Conservation (phyloP, 2,113 vertebrate genomes). For the Podocnemis expansa region DNA sequence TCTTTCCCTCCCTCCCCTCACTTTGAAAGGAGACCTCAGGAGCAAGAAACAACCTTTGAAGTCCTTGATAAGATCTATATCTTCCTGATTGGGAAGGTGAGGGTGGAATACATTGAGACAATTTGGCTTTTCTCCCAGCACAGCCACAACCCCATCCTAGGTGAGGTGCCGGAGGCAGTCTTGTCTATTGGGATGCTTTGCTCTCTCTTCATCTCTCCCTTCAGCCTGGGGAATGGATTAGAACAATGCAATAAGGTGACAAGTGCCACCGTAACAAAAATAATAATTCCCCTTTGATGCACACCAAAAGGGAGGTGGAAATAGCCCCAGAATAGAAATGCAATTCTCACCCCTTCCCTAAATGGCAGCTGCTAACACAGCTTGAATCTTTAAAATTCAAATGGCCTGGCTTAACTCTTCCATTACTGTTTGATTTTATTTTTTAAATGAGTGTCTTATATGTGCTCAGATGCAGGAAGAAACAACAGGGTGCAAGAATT, state of each 20-base stretch:
- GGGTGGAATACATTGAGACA: neutral
- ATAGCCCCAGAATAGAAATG: neutral
- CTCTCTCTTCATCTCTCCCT: neutral
- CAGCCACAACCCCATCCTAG: neutral
- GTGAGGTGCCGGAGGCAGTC: neutral
- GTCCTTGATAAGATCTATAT: neutral
- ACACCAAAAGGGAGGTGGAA: neutral
- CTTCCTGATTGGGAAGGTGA: neutral
- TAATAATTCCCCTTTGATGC: neutral
- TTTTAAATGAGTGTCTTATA: neutral
- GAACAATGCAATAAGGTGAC: slow-evolving; percentile 49
- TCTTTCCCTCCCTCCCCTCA: neutral
- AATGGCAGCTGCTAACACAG: neutral
- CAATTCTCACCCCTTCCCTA: neutral
- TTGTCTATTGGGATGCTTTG: slow-evolving; percentile 23
- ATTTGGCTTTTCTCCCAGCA: neutral
- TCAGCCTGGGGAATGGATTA: neutral
- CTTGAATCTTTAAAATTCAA: neutral
- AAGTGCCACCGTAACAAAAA: neutral
- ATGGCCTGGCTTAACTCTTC: accelerated
- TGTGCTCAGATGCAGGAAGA: neutral
- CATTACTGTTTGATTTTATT: accelerated
- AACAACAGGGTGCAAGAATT: neutral
- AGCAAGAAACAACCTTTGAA: neutral
- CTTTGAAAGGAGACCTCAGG: neutral